Evolutionary conservation across 2,888 invertebrate species (phyloP).

Genomic region (Cremastobaeus sp.): DNA sequence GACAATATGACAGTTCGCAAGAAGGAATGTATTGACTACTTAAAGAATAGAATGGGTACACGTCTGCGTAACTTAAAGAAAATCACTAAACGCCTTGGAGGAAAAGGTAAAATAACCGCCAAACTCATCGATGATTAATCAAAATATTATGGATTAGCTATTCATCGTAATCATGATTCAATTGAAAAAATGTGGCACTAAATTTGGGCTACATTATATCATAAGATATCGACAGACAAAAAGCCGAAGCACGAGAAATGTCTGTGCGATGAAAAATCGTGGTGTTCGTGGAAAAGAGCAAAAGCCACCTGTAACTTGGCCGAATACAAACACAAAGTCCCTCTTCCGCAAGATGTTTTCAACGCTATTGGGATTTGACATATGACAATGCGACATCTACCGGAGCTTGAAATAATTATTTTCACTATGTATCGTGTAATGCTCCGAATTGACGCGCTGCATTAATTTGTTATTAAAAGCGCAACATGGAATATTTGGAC

Average conservation of each 20-base stretch:
- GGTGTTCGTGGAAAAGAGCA: slow-evolving; percentile 55
- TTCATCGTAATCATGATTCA: slow-evolving; percentile 2
- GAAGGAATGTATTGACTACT: slow-evolving; percentile 43
- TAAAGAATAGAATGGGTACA: slow-evolving; percentile 33
- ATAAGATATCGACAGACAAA: background rate
- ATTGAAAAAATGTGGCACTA: slow-evolving; percentile 8
- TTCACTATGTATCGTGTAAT: background rate
- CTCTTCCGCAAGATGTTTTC: background rate
- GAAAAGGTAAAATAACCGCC: slow-evolving; percentile 1
- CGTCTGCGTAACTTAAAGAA: slow-evolving; percentile 32
- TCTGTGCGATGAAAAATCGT: slow-evolving; percentile 46
- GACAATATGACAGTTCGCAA: slow-evolving; percentile 15
- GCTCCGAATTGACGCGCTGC: no score
- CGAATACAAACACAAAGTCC: background rate
- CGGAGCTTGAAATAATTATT: background rate
- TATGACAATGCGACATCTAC: no score
- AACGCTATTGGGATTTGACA: background rate
- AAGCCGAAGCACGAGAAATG: background rate
- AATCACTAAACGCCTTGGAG: slow-evolving; percentile 25
- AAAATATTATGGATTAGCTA: background rate
- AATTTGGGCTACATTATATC: slow-evolving; percentile 2
- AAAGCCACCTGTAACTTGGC: background rate
- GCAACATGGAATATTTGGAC: background rate
- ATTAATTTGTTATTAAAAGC: no score
- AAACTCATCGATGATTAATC: background rate